These are phyloP conservation scores for Cacatua alba DNA, from an alignment of 2,113 vertebrate genomes.

Conservation along the genomic window DNA sequence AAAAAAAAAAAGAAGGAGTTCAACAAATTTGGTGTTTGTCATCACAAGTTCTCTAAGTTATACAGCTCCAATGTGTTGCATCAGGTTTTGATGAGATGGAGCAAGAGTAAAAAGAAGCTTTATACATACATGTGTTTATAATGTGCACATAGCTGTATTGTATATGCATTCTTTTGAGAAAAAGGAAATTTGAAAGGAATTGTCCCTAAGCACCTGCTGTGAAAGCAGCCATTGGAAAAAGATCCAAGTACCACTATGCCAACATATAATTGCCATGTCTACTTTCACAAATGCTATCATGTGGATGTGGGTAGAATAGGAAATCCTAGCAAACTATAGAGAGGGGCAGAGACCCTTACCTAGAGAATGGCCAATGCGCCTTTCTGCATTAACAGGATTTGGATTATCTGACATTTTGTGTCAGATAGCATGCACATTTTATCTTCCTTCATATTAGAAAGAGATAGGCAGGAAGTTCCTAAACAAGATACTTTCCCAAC, in stretches of 20 bases:
- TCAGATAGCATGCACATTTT: neutral
- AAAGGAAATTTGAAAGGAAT: neutral
- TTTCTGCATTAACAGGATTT: neutral
- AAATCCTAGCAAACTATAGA: neutral
- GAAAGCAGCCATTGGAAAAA: neutral
- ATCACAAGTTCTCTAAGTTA: neutral
- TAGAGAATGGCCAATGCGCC: neutral
- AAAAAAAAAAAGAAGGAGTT: neutral
- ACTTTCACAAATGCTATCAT: neutral
- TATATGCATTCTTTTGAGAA: neutral
- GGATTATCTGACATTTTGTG: neutral
- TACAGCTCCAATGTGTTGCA: neutral
- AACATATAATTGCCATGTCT: neutral
- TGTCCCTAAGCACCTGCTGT: neutral
- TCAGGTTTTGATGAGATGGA: neutral
- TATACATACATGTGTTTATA: neutral
- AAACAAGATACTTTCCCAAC: neutral
- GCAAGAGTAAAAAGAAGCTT: neutral
- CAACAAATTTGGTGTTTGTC: neutral
- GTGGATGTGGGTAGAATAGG: neutral
- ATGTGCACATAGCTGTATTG: neutral
- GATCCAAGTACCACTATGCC: fast-evolving
- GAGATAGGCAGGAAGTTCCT: neutral
- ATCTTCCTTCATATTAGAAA: neutral
- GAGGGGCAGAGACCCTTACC: neutral